Evolutionary conservation across 2,113 vertebrate species (phyloP).

Genomic region (Antigone vipio): DNA sequence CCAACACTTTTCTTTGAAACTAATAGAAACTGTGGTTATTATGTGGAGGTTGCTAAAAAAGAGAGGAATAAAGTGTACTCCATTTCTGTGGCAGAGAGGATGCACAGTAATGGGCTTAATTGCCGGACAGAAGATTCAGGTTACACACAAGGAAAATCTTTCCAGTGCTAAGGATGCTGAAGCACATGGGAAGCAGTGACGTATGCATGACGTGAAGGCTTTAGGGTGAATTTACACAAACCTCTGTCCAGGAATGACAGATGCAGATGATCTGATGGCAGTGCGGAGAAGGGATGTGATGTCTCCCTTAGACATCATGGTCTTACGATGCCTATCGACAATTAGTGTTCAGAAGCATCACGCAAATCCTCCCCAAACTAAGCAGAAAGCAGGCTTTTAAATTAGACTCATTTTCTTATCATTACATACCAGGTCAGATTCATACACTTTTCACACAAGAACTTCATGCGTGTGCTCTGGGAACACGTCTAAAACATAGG

Average conservation of each 20-base stretch:
- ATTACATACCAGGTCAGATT: accelerated
- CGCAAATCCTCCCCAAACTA: not conserved
- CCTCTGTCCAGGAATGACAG: not conserved
- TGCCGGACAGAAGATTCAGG: not conserved
- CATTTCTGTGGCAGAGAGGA: not conserved
- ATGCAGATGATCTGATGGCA: accelerated
- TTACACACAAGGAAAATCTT: not conserved
- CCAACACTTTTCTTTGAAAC: not conserved
- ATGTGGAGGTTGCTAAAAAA: not conserved
- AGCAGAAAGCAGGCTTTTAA: not conserved
- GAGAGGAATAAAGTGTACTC: not conserved
- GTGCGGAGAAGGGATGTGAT: not conserved
- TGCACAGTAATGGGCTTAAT: not conserved
- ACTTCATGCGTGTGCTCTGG: not conserved
- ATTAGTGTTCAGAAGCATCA: not conserved
- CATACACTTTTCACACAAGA: not conserved
- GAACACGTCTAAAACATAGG: accelerated
- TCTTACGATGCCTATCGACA: not conserved
- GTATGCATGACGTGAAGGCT: not conserved
- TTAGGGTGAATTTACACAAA: not conserved
- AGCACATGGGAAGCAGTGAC: not conserved
- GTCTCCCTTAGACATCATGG: not conserved
- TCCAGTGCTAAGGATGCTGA: not conserved
- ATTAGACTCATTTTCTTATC: not conserved
- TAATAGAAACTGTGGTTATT: not conserved